Conservation (phyloP, 2,113 vertebrate species). For the Colinus virginianus region DNA sequence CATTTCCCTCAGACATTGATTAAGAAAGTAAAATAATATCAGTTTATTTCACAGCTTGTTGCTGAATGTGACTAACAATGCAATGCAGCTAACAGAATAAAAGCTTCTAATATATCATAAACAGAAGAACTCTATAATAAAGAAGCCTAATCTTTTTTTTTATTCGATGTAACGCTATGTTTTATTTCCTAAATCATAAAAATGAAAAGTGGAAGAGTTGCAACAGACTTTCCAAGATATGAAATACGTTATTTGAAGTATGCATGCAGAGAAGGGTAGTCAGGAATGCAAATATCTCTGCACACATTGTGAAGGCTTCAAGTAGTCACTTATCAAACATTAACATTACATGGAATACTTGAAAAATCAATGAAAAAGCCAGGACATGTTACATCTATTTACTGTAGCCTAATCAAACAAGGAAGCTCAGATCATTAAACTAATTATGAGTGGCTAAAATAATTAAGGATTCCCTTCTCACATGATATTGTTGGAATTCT, state of each 20-base stretch:
- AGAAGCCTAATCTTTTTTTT: not conserved
- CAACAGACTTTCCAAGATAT: not conserved
- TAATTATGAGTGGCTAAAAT: conserved; percentile 1
- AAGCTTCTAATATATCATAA: not conserved
- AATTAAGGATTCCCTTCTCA: conserved; percentile 50
- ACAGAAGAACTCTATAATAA: not conserved
- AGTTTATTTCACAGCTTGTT: not conserved
- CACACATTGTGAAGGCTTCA: not conserved
- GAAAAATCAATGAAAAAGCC: conserved; percentile 1
- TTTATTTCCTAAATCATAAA: not conserved
- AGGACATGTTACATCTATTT: not conserved
- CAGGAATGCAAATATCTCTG: not conserved
- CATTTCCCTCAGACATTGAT: not conserved
- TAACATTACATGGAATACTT: not conserved
- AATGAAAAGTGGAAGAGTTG: not conserved
- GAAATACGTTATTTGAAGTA: not conserved
- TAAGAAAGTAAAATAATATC: not conserved
- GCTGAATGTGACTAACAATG: not conserved
- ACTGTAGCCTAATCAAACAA: conserved; percentile 25
- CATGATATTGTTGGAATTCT: not conserved
- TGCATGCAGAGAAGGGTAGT: not conserved
- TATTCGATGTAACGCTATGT: not conserved
- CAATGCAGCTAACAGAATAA: not conserved
- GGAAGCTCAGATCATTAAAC: conserved; percentile 27
- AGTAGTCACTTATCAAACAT: conserved; percentile 10